Conservation (phyloP, 2,888 invertebrate genomes). For the Tetramorium bicarinatum region DNA sequence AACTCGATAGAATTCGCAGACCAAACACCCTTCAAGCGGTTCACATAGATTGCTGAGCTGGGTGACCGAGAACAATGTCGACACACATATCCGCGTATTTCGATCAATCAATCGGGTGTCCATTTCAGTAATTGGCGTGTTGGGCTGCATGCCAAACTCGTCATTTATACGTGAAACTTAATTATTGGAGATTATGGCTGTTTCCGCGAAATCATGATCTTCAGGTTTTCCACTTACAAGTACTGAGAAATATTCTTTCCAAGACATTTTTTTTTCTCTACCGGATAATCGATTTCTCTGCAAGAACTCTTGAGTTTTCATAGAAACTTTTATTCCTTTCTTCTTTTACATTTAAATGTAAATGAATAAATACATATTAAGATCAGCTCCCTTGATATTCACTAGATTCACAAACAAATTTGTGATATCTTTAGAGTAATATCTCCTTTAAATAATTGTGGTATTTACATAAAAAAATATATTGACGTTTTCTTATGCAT, state of each 20-base stretch:
- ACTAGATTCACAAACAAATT: background rate
- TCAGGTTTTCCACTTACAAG: background rate
- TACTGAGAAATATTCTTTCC: background rate
- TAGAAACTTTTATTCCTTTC: conserved; percentile 2
- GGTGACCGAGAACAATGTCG: conserved; percentile 43
- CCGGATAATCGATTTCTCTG: conserved; percentile 16
- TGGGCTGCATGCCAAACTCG: conserved; percentile 19
- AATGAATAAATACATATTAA: conserved; percentile 41
- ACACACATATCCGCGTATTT: conserved; percentile 51
- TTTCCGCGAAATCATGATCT: background rate
- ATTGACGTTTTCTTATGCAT: background rate
- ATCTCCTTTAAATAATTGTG: background rate
- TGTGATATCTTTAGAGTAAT: background rate
- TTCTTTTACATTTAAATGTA: conserved; percentile 27
- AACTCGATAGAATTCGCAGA: conserved; percentile 47
- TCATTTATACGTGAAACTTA: conserved; percentile 48
- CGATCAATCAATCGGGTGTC: conserved; percentile 64
- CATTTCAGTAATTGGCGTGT: conserved; percentile 58
- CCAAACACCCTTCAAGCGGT: conserved; percentile 34
- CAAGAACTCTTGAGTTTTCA: background rate
- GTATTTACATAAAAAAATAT: background rate
- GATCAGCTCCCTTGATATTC: background rate
- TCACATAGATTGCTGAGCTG: conserved; percentile 33
- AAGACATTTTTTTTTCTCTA: background rate
- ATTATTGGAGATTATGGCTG: conserved; percentile 49